These are phyloP conservation scores for Thrips palmi DNA, from an alignment of 1,140 invertebrate genomes.

Conservation along the genomic window DNA sequence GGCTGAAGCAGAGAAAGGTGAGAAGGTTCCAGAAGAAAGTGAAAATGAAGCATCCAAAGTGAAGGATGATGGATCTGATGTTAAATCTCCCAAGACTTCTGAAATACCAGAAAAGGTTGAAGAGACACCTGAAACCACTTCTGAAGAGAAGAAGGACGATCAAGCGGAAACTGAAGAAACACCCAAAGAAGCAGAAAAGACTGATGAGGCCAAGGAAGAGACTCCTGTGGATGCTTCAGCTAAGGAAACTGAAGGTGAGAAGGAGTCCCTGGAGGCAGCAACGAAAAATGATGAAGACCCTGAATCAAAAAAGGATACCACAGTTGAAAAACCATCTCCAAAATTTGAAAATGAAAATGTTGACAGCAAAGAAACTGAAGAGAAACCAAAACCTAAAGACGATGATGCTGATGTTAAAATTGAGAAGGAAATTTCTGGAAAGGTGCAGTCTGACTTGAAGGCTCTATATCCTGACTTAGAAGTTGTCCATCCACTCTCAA, in stretches of 20 bases:
- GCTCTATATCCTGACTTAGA: conserved; percentile 54
- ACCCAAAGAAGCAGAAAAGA: conserved; percentile 17
- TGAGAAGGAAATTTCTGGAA: not conserved
- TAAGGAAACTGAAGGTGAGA: conserved; percentile 16
- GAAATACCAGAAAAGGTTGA: conserved; percentile 10
- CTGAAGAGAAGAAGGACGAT: conserved; percentile 11
- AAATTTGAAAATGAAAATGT: conserved; percentile 12
- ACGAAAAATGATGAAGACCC: conserved; percentile 11
- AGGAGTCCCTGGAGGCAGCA: conserved; percentile 13
- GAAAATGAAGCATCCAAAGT: conserved; percentile 13
- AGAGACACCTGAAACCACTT: conserved; percentile 9
- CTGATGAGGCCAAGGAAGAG: conserved; percentile 15
- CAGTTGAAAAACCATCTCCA: conserved; percentile 6
- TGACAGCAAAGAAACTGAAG: conserved; percentile 11
- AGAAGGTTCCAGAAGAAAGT: conserved; percentile 13
- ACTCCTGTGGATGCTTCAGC: too few relatives aligned
- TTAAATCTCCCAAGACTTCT: conserved; percentile 14
- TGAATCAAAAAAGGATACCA: conserved; percentile 10
- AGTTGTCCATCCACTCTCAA: conserved; percentile 43
- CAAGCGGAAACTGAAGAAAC: conserved; percentile 13
- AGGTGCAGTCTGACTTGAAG: conserved; percentile 29
- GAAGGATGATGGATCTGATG: conserved; percentile 11
- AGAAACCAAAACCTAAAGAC: conserved; percentile 7
- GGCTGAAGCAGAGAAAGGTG: conserved; percentile 14
- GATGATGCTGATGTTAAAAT: conserved; percentile 13